A percentile compares a stretch with the other conserved stretches of the same genome.
phyloP scores from a whole-genome alignment of 2,888 invertebrate genomes.

The Eupeodes latifasciatus region DNA sequence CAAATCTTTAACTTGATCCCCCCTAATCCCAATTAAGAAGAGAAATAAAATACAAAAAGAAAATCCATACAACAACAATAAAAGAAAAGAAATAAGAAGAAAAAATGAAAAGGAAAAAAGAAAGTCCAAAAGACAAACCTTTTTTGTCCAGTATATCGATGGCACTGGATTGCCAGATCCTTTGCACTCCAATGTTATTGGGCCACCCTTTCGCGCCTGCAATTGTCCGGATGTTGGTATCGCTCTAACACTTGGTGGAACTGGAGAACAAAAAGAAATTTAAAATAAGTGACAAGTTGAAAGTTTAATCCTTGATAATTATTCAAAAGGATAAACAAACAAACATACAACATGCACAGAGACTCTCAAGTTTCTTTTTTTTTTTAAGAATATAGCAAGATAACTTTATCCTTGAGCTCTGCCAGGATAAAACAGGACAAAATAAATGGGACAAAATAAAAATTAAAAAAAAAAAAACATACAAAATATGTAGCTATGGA shows the following conservation, averaged over 20 bases:
- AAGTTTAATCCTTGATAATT: conserved; percentile 76
- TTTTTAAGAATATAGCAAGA: conserved; percentile 38
- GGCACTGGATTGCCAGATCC: conserved; percentile 90
- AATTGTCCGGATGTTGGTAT: conserved; percentile 88
- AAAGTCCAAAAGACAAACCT: conserved; percentile 79
- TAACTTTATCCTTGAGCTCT: conserved; percentile 38
- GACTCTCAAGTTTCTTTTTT: conserved; percentile 39
- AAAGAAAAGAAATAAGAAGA: conserved; percentile 19
- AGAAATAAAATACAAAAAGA: conserved; percentile 52
- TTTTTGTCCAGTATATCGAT: conserved; percentile 87
- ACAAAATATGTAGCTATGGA: conserved; percentile 11
- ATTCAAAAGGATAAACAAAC: conserved; percentile 73
- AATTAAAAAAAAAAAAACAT: conserved; percentile 12
- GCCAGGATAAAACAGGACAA: conserved; percentile 33
- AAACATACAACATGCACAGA: conserved; percentile 26
- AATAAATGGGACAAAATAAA: conserved; percentile 32
- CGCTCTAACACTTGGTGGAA: conserved; percentile 89
- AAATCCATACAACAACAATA: conserved; percentile 40
- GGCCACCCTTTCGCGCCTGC: conserved; percentile 88
- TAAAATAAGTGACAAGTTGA: conserved; percentile 74
- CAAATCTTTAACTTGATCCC: conserved; percentile 66
- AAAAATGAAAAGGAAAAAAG: neutral
- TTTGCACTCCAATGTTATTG: conserved; percentile 89
- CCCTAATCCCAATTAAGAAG: conserved; percentile 71
- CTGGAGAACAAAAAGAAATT: conserved; percentile 79